Evolutionary conservation across 1,140 invertebrate genomes (phyloP).

Genomic region (Trachymyrmex cornetzi): DNA sequence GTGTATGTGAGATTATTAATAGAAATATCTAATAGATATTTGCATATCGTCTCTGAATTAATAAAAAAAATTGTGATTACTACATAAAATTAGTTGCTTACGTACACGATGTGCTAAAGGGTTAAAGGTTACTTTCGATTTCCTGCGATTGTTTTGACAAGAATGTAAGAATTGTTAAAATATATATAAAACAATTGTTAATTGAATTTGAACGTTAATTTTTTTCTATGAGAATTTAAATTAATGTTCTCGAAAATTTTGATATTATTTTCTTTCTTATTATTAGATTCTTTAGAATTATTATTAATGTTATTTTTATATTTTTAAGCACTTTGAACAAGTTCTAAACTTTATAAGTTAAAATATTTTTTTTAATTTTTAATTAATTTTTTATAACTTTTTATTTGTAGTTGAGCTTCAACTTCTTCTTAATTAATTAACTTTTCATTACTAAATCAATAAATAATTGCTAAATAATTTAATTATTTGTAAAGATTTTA

Average conservation of each 20-base stretch:
- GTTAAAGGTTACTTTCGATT: slow-evolving; percentile 83
- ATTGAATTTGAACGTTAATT: neutral
- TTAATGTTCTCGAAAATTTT: neutral
- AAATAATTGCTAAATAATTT: slow-evolving; percentile 4
- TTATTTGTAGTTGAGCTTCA: neutral
- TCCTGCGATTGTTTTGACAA: slow-evolving; percentile 82
- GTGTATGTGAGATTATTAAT: neutral
- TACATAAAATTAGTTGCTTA: slow-evolving; percentile 9
- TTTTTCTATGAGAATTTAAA: neutral
- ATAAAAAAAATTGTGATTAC: neutral
- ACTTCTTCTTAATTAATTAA: neutral
- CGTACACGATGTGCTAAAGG: slow-evolving; percentile 26
- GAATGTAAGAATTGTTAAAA: slow-evolving; percentile 5
- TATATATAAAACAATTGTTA: neutral
- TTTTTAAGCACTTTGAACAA: neutral
- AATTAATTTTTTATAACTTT: slow-evolving; percentile 1
- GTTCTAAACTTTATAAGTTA: neutral
- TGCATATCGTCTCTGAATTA: neutral
- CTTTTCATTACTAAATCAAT: neutral
- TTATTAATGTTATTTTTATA: neutral
- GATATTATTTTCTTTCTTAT: neutral
- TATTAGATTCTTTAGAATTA: neutral
- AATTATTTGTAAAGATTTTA: neutral
- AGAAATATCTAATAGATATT: slow-evolving; percentile 1
- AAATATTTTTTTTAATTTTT: neutral